Base-by-base conservation (phyloP, 2,113 vertebrate genomes). In the Spermophilus dauricus region DNA sequence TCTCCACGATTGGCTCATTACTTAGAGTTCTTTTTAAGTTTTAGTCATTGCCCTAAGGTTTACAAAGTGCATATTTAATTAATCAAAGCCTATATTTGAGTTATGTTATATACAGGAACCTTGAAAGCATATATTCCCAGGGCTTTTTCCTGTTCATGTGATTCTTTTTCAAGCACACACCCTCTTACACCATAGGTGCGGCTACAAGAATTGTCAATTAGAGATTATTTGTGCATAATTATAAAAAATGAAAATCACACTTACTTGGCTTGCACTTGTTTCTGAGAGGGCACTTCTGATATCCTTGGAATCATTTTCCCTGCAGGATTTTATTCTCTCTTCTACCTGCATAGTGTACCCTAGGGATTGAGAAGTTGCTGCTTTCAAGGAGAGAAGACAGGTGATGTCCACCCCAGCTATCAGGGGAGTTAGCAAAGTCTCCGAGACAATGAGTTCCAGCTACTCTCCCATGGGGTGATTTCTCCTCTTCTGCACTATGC, bases 361-460 rank as follows among this genome's bases (percentile, higher is more conserved):
- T 69, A 37, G 88, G 69, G 84, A 89, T 73, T 86, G 89, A 83
- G 61, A 93, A 94, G 65, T 89, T 16, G n/a, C 58, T 73, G 65
- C 51, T 67, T 81, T 87, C 69, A 56, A 82, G 72, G 70, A 86
- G 65, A 81, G 16, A 17, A 58, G 10, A 42, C 70, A 82, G 61
- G 72, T 67, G 76, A 92, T 81, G 22, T 16, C 30, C 30, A 93
- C 3, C 14, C 48, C 67, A 34, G 45, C 32, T 28, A 10, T 61
- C 34, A 6, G 77, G 85, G 87, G 88, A 86, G 48, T 76, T 72
- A 87, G 93, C 80, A 93, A n/a, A 77, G 34, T 93, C 95, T 96
- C 77, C 77, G 32, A 78, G 72, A 56, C 34, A 22, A 0, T 5
- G 65, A 8, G 56, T 80, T 80, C 65, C 5, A 13, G 61, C 30